phyloP scores from a whole-genome alignment of 2,888 invertebrate species.

The Patella pellucida region DNA sequence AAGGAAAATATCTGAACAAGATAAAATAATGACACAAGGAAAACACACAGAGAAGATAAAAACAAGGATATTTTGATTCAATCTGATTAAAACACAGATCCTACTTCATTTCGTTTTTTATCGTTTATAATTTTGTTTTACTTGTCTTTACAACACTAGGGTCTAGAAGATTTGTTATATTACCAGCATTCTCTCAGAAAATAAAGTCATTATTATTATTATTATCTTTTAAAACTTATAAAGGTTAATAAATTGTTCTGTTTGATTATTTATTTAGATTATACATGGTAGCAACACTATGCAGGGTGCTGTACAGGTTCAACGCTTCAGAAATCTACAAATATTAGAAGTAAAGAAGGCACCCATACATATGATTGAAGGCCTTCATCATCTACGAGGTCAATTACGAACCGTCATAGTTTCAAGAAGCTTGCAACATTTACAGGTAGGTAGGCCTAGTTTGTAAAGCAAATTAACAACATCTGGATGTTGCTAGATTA shows the following conservation, averaged over 20 bases:
- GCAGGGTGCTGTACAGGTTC: slow-evolving; percentile 56
- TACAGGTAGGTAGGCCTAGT: slow-evolving; percentile 46
- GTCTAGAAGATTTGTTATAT: too few species aligned
- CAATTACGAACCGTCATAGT: slow-evolving; percentile 50
- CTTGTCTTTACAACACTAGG: too few species aligned
- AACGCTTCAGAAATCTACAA: slow-evolving; percentile 54
- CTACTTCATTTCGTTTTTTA: background rate
- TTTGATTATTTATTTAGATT: slow-evolving; percentile 46
- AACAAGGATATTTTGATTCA: background rate
- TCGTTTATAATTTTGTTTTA: too few species aligned
- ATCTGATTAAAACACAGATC: background rate
- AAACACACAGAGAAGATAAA: too few species aligned
- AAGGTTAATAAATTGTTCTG: background rate
- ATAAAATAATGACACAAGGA: too few species aligned
- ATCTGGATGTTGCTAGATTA: too few species aligned
- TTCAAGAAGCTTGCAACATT: slow-evolving; percentile 47
- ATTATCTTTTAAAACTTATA: background rate
- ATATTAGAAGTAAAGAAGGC: slow-evolving; percentile 61
- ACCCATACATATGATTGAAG: slow-evolving; percentile 64
- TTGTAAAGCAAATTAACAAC: background rate
- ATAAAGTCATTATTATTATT: too few species aligned
- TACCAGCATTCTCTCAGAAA: too few species aligned
- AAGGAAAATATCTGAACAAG: background rate
- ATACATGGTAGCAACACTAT: slow-evolving; percentile 56
- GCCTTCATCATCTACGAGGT: slow-evolving; percentile 56